Percentiles rank a stretch among this genome's conserved stretches.
Conservation (phyloP, 64 coral and sea anemone species). For the Orbicella faveolata region DNA sequence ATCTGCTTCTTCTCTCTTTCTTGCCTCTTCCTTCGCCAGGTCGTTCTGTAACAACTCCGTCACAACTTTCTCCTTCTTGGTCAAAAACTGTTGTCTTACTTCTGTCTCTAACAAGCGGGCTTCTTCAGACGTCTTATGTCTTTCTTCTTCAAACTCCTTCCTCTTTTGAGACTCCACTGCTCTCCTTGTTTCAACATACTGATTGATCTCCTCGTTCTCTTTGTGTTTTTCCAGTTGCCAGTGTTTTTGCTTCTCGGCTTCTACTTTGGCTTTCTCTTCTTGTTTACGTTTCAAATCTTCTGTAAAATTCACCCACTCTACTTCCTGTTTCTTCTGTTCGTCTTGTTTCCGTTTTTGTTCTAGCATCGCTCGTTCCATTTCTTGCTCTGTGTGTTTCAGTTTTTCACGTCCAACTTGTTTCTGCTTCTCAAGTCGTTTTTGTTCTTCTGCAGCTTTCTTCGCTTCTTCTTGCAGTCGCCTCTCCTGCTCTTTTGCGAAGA, state of each 20-base stretch:
- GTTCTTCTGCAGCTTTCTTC: neutral
- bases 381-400: conserved; percentile 15
- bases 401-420: conserved; percentile 21
- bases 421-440: conserved; percentile 16
- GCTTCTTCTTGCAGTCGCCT: neutral
- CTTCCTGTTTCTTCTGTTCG: conserved; percentile 15
- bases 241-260: neutral
- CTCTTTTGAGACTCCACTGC: conserved; percentile 8
- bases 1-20: conserved; percentile 16
- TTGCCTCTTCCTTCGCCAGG: neutral
- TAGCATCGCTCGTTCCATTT: neutral
- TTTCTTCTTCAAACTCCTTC: conserved; percentile 9
- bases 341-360: conserved; percentile 27
- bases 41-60: conserved; percentile 27
- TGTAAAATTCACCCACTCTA: conserved; percentile 3
- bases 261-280: conserved; percentile 1
- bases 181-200: conserved; percentile 28
- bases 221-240: conserved; percentile 32
- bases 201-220: conserved; percentile 28
- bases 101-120: conserved; percentile 21
- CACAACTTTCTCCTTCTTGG: conserved; percentile 13
- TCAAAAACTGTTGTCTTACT: conserved; percentile 32
- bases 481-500: conserved; percentile 26
- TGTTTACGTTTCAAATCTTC: conserved; percentile 26
- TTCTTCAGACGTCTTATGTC: conserved; percentile 14